Percentiles rank a stretch among this genome's conserved stretches.
Evolutionary conservation across 2,888 invertebrate species (phyloP).

Genomic region (Pterobdella sp.): DNA sequence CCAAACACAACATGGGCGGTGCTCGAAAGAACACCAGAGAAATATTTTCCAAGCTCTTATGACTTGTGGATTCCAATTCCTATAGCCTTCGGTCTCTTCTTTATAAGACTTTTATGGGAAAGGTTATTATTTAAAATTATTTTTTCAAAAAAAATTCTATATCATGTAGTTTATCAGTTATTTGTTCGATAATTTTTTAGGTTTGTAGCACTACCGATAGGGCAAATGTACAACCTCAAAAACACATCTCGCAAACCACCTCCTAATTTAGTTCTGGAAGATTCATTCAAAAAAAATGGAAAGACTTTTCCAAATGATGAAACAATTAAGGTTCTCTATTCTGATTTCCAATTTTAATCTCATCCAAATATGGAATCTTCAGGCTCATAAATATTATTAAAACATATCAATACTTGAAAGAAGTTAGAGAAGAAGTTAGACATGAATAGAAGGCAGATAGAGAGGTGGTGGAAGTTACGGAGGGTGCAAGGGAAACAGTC

Average conservation of each 20-base stretch:
- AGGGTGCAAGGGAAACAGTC: constrained; percentile 79
- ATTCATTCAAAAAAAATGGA: constrained; percentile 57
- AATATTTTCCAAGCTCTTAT: constrained; percentile 32
- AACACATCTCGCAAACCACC: constrained; percentile 53
- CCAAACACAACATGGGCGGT: constrained; percentile 35
- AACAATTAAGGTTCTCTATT: constrained; percentile 18
- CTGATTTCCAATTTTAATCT: neutral
- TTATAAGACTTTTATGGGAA: constrained; percentile 37
- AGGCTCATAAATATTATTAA: no score
- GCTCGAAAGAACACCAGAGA: constrained; percentile 31
- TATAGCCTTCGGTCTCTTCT: constrained; percentile 35
- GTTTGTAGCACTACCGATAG: constrained; percentile 36
- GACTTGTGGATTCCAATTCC: constrained; percentile 36
- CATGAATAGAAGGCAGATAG: constrained; percentile 74
- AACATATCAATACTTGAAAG: constrained; percentile 50
- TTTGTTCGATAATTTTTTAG: constrained; percentile 26
- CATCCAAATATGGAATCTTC: no score
- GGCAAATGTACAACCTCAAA: constrained; percentile 31
- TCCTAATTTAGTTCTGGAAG: constrained; percentile 67
- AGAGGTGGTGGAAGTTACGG: constrained; percentile 79
- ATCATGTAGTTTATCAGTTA: no score
- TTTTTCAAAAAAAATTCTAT: no score
- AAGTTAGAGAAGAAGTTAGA: constrained; percentile 74
- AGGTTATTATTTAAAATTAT: no score
- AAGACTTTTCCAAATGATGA: constrained; percentile 24